phyloP scores from a whole-genome alignment of 2,113 vertebrate genomes.

The Cnemophilus loriae region DNA sequence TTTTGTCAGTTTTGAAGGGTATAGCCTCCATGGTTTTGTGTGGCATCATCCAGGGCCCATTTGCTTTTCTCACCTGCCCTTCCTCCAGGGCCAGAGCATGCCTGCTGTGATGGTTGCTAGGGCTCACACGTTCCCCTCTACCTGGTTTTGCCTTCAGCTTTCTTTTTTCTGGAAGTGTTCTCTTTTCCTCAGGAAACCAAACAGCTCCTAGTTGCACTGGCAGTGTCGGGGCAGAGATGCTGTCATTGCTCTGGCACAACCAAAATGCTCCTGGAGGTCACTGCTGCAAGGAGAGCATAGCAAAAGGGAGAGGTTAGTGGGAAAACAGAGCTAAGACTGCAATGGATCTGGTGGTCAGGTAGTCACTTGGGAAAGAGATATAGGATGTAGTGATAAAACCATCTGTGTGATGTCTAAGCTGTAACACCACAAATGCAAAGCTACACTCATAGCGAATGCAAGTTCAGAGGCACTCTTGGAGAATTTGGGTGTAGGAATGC shows the following conservation, averaged over 20 bases:
- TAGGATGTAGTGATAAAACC: neutral
- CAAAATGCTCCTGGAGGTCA: neutral
- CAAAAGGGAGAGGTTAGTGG: neutral
- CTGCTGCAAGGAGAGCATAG: neutral
- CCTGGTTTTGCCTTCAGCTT: neutral
- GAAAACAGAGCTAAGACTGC: neutral
- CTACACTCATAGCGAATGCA: neutral
- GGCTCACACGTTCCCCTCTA: fast-evolving
- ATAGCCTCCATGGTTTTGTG: neutral
- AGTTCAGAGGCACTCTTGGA: neutral
- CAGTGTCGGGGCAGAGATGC: neutral
- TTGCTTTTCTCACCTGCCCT: neutral
- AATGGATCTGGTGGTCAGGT: neutral
- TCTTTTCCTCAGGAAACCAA: neutral
- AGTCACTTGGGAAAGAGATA: neutral
- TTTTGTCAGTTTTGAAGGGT: neutral
- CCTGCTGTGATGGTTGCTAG: neutral
- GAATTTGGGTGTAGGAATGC: neutral
- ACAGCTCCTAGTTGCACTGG: neutral
- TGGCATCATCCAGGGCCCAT: neutral
- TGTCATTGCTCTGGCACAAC: neutral
- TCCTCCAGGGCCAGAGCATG: neutral
- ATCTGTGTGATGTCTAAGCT: neutral
- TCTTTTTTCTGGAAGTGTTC: neutral
- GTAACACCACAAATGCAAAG: neutral